A percentile compares a stretch with the other conserved stretches of the same genome.
phyloP scores from a whole-genome alignment of 2,113 vertebrate genomes.

The Thunnus thynnus region DNA sequence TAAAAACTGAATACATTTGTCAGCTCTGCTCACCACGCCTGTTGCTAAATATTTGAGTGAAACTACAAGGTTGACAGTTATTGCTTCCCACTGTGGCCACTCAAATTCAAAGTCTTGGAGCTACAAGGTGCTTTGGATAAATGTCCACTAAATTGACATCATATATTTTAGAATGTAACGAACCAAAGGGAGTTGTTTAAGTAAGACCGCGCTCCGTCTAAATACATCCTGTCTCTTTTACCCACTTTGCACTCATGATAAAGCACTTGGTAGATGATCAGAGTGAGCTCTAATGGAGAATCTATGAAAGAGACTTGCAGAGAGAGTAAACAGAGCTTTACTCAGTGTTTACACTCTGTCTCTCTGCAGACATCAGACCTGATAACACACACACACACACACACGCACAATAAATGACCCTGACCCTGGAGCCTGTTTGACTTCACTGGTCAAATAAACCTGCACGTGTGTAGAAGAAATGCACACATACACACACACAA shows the following conservation, averaged over 20 bases:
- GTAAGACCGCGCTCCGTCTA: conserved; percentile 43
- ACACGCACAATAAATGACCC: conserved; percentile 60
- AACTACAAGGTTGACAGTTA: not conserved
- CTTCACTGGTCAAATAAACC: conserved; percentile 71
- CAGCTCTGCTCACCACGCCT: not conserved
- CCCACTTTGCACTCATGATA: conserved; percentile 57
- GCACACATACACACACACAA: conserved; percentile 25
- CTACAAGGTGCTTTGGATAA: conserved; percentile 38
- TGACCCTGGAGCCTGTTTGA: conserved; percentile 59
- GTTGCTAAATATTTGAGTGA: not conserved
- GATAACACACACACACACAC: conserved; percentile 60
- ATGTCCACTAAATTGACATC: conserved; percentile 37
- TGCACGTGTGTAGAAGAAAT: conserved; percentile 12
- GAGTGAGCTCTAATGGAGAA: conserved; percentile 74
- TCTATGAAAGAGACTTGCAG: conserved; percentile 54
- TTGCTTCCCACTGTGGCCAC: not conserved
- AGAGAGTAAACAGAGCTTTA: conserved; percentile 72
- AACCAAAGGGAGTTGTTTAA: conserved; percentile 50
- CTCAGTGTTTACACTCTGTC: conserved; percentile 70
- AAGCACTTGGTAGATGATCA: conserved; percentile 71
- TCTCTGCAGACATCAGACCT: conserved; percentile 64
- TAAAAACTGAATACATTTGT: not conserved
- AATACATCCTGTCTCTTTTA: conserved; percentile 37
- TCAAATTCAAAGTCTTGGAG: conserved; percentile 3
- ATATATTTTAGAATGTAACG: conserved; percentile 42